Evolutionary conservation across 2,888 invertebrate genomes (phyloP), one percentile per base, ranked within the genome.

Genomic region (Helobdella robusta): DNA sequence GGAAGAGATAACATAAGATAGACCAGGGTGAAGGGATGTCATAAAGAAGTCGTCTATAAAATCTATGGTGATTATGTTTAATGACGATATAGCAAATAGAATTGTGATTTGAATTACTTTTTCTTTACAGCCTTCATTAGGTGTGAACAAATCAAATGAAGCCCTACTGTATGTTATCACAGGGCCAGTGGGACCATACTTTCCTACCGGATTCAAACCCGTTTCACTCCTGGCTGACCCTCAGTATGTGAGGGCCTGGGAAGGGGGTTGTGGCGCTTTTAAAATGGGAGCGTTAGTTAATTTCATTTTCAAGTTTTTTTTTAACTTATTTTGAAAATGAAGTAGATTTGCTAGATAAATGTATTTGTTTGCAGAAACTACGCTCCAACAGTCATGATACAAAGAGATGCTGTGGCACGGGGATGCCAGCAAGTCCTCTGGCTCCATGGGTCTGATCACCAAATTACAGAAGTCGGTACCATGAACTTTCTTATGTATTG

Each of bases 401-500:
- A 83, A 73, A 78, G 79, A 65, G 73, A 89, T 75, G 88, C 89
- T 59, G 85, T 87, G 74, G 88, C 89, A 0, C 68, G 85, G 74
- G 91, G 91, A 0, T 85, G 91, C 71, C 91, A 95, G 73, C 97
- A 97, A 82, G 92, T 93, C 8, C 80, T 98, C 65, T 98, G 98
- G 98, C 82, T 98, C 48, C 94, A 88, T 76, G 97, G 95, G 2
- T 87, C 89, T 0, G 87, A 97, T 74, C 87, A 93, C 18, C 86
- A 91, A 78, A 77, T 98, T 32, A 97, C 98, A 0, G 98, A 98
- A 84, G 94, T 91, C 56, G 98, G 98, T 63, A 90, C 95, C 18
- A 98, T 98, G 98, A 98, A 98, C 78, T 86, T 98, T 64, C 95
- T 97, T 78, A 84, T 92, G 78, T 86, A 89, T 74, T 87, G 86